These are phyloP conservation scores for Nannobrachium achirus DNA, from an alignment of 2,113 vertebrate genomes.

Conservation along the genomic window DNA sequence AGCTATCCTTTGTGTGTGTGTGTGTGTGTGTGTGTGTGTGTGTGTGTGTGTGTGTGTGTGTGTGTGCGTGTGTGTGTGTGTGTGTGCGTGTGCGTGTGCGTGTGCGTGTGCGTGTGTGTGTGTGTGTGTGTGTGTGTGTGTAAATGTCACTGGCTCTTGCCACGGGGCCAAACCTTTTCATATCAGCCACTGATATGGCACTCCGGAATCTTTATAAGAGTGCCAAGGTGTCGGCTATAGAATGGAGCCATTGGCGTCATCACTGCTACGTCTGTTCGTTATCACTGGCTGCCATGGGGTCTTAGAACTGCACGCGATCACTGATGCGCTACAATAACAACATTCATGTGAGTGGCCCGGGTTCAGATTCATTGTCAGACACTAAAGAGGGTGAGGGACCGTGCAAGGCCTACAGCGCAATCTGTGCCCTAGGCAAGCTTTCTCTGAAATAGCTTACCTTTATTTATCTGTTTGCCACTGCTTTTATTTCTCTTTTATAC, in stretches of 20 bases:
- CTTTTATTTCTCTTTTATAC: too few relatives aligned
- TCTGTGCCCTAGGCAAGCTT: too few relatives aligned
- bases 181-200: constrained; percentile 33
- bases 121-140: constrained; percentile 15
- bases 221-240: constrained; percentile 47
- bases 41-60: too few relatives aligned
- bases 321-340: constrained; percentile 40
- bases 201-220: constrained; percentile 35
- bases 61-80: too few relatives aligned
- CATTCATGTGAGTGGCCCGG: constrained; percentile 10
- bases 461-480: too few relatives aligned
- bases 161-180: constrained; percentile 35
- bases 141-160: constrained; percentile 43
- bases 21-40: too few relatives aligned
- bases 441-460: too few relatives aligned
- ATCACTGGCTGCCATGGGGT: constrained; percentile 36
- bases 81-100: too few relatives aligned
- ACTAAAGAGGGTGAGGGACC: too few relatives aligned
- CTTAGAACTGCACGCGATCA: constrained; percentile 31
- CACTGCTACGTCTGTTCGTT: constrained; percentile 29
- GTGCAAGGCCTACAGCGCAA: too few relatives aligned
- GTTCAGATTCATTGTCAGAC: too few relatives aligned
- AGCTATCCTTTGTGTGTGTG: not conserved
- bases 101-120: too few relatives aligned
- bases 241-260: not conserved